These are phyloP conservation scores for Bombyx mori DNA, from an alignment of 1,140 invertebrate genomes.

Conservation along the genomic window ASM3026992v2 NC_085129.1:8707001-8707500, in stretches of 20 bases:
- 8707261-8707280: too few relatives aligned
- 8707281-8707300: too few relatives aligned
- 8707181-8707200: too few relatives aligned
- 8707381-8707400: constrained; percentile 46
- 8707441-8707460: constrained; percentile 82
- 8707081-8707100: constrained; percentile 28
- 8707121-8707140: constrained; percentile 32
- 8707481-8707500: constrained; percentile 74
- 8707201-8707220: too few relatives aligned
- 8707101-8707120: constrained; percentile 17
- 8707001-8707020: constrained; percentile 48
- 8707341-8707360: constrained; percentile 26
- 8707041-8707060: constrained; percentile 35
- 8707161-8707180: not conserved
- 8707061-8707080: constrained; percentile 34
- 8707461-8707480: constrained; percentile 83
- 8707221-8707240: too few relatives aligned
- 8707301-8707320: too few relatives aligned
- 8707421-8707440: constrained; percentile 42
- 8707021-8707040: constrained; percentile 49
- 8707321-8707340: not conserved
- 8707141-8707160: constrained; percentile 46
- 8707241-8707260: too few relatives aligned
- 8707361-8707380: constrained; percentile 47
- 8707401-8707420: constrained; percentile 30